These are phyloP conservation scores for Pelobates fuscus DNA, from an alignment of 2,113 vertebrate species.

Conservation along the genomic window DNA sequence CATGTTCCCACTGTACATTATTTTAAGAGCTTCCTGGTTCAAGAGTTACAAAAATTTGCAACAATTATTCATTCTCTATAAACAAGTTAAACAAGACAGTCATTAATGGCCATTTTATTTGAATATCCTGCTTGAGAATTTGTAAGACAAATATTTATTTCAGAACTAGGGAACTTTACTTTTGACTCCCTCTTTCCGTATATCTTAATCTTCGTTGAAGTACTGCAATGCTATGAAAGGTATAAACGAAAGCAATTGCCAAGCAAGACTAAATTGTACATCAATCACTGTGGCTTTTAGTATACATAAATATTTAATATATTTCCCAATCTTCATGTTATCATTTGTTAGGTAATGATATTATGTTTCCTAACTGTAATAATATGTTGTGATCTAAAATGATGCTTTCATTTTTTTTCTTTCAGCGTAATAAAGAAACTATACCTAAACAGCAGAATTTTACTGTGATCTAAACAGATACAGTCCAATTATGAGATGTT, in stretches of 20 bases:
- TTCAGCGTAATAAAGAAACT: too few relatives aligned
- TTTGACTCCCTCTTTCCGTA: neutral
- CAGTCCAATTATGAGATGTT: too few relatives aligned
- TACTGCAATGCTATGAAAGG: neutral
- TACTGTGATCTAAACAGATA: too few relatives aligned
- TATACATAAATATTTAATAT: neutral
- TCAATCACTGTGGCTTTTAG: neutral
- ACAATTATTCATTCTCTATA: conserved; percentile 20
- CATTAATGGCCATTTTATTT: conserved; percentile 37
- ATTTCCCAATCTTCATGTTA: neutral
- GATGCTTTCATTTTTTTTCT: too few relatives aligned
- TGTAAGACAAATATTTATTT: conserved; percentile 24
- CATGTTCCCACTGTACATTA: conserved; percentile 2
- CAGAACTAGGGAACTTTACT: neutral
- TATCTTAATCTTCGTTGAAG: neutral
- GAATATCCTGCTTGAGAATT: conserved; percentile 35
- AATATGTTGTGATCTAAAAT: too few relatives aligned
- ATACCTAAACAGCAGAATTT: too few relatives aligned
- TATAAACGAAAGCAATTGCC: neutral
- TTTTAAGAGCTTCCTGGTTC: conserved; percentile 17
- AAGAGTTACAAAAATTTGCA: conserved; percentile 1
- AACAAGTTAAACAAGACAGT: conserved; percentile 5
- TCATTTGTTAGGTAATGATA: too few relatives aligned
- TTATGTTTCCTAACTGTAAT: neutral
- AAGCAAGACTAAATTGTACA: neutral